Conservation (phyloP, 2,113 vertebrate species). For the Ochotona curzoniae region DNA sequence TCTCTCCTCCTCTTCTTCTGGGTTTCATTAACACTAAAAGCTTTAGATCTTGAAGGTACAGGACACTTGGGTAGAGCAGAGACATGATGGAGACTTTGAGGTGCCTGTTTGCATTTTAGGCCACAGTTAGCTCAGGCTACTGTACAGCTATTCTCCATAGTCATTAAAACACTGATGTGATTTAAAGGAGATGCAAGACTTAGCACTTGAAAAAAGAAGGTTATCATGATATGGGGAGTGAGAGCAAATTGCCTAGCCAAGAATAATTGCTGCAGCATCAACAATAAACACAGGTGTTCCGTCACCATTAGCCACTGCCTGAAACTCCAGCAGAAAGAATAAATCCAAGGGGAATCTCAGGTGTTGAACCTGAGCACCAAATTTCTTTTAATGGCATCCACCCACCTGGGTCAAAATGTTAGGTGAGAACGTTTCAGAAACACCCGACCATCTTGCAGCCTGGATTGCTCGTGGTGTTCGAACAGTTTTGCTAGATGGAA, state of each 20-base stretch:
- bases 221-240: conserved; percentile 1
- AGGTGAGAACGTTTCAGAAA: neutral
- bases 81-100: neutral
- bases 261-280: conserved; percentile 27
- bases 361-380: neutral
- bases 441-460: neutral
- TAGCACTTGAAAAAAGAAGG: conserved; percentile 6
- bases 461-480: neutral
- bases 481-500: neutral
- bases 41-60: neutral
- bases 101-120: neutral
- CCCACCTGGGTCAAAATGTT: neutral
- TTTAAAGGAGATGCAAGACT: conserved; percentile 12
- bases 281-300: conserved; percentile 18
- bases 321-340: neutral
- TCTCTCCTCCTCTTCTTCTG: neutral
- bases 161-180: neutral
- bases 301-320: conserved; percentile 54
- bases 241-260: conserved; percentile 18
- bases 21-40: neutral
- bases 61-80: too few relatives aligned
- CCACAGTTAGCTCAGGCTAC: neutral
- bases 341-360: neutral
- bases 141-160: neutral
- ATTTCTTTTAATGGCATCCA: neutral